These are phyloP conservation scores for Cantharis rufa DNA, from an alignment of 2,888 invertebrate genomes.

Conservation along the genomic window DNA sequence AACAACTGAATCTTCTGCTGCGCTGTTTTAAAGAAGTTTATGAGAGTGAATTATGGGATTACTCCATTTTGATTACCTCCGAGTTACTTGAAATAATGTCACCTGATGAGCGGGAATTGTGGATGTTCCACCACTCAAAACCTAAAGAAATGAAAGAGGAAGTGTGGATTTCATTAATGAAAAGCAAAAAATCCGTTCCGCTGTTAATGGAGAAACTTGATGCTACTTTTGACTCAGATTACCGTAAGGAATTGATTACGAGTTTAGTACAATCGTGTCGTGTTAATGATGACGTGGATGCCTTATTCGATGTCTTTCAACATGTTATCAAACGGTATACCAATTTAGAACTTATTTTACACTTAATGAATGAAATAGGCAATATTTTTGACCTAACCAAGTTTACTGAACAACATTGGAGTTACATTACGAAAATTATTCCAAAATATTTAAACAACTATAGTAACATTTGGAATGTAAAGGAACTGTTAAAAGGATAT, in stretches of 20 bases:
- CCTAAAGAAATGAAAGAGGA: neutral
- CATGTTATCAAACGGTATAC: neutral
- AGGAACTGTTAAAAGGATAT: neutral
- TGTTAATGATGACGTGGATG: constrained; percentile 6
- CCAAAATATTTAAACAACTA: neutral
- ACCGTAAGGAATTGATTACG: neutral
- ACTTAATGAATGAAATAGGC: neutral
- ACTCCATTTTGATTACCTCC: neutral
- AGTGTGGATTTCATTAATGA: constrained; percentile 1
- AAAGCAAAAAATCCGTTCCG: constrained; percentile 7
- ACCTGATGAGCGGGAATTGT: neutral
- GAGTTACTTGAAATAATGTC: constrained; percentile 5
- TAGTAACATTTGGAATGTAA: neutral
- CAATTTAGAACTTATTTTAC: neutral
- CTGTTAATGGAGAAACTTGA: constrained; percentile 4
- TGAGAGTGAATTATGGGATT: constrained; percentile 3
- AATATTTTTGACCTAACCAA: neutral
- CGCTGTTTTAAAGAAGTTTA: neutral
- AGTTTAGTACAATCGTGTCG: constrained; percentile 12
- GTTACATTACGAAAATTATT: neutral
- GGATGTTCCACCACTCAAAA: neutral
- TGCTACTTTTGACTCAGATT: neutral
- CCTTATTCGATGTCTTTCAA: neutral
- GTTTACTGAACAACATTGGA: neutral
- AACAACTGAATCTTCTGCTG: neutral